Base-by-base conservation (phyloP, 2,888 invertebrate species). In the Melieria crassipennis region DNA sequence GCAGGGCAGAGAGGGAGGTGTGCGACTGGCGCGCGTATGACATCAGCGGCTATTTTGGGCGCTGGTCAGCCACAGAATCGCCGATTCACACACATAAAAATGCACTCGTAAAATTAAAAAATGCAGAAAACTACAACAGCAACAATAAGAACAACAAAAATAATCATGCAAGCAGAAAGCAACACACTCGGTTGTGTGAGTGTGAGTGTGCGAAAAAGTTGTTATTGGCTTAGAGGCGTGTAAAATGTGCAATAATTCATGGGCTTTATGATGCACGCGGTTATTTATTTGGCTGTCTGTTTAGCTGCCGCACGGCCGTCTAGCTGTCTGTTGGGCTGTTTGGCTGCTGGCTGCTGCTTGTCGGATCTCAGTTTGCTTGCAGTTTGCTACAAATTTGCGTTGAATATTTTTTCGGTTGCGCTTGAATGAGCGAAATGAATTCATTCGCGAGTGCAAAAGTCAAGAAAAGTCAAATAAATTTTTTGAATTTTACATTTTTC, bases 161-260 rank as follows among this genome's bases (percentile, higher is more conserved):
- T 48, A 66, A 62, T 55, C 72, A 62, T n/a, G 43, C 73, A 75
- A 78, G 71, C 75, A 73, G 71, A 78, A 75, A 71, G 65, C 60
- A 72, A 60, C 65, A 60, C 45, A 43, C 43, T 56, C 48, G 55
- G 68, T 47, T 42, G 50, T 13, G 16, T 50, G 30, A 7, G 45
- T 46, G 47, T 57, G 13, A 7, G 45, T 46, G 47, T 57, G 13
- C 13, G 43, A 43, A 56, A 45, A 70, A 70, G 50, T 70, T 70
- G 70, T 70, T 69, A 69, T 55, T 57, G 45, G 50, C 47, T 70
- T 68, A 60, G 64, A 66, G 68, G 68, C 71, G 71, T 68, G 67
- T 68, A 50, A 71, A 64, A 71, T 68, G 50, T 71, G 67, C 71
- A 71, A 68, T 71, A 68, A 71, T 30, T 71, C 60, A 62, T 47